phyloP scores from a whole-genome alignment of 1,140 invertebrate species.

The Brachystomella parvula region DNA sequence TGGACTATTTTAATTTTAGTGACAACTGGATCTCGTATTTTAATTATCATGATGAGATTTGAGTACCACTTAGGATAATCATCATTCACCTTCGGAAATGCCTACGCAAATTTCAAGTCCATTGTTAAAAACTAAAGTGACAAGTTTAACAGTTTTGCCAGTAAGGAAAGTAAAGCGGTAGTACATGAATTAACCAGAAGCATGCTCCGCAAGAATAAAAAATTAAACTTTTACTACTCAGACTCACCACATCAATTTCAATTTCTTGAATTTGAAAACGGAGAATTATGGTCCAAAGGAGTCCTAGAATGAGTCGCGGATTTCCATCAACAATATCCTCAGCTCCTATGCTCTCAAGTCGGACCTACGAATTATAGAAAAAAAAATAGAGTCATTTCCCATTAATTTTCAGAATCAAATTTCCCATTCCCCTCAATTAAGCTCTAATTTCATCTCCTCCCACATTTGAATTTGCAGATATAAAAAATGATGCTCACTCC shows the following conservation, averaged over 20 bases:
- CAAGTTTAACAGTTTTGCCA: not conserved
- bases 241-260: conserved; percentile 86
- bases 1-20: not conserved
- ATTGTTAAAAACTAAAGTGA: conserved; percentile 4
- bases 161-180: not conserved
- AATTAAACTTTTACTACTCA: not conserved
- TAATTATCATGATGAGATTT: not conserved
- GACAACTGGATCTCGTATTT: not conserved
- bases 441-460: too few relatives aligned
- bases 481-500: too few relatives aligned
- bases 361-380: conserved; percentile 57
- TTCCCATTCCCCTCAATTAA: too few relatives aligned
- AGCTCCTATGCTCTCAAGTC: conserved; percentile 95
- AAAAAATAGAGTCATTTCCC: not conserved
- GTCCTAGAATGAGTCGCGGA: conserved; percentile 80
- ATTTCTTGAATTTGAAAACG: conserved; percentile 98
- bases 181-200: not conserved
- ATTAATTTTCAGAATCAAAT: not conserved
- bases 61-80: not conserved
- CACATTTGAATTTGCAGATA: too few relatives aligned
- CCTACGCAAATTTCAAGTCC: conserved; percentile 6
- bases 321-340: conserved; percentile 95
- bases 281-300: conserved; percentile 98
- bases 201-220: not conserved
- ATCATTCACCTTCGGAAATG: not conserved